A percentile compares a stretch with the other conserved stretches of the same genome.
Conservation (phyloP, 2,888 invertebrate genomes). For the Glaucopsyche alexis region DNA sequence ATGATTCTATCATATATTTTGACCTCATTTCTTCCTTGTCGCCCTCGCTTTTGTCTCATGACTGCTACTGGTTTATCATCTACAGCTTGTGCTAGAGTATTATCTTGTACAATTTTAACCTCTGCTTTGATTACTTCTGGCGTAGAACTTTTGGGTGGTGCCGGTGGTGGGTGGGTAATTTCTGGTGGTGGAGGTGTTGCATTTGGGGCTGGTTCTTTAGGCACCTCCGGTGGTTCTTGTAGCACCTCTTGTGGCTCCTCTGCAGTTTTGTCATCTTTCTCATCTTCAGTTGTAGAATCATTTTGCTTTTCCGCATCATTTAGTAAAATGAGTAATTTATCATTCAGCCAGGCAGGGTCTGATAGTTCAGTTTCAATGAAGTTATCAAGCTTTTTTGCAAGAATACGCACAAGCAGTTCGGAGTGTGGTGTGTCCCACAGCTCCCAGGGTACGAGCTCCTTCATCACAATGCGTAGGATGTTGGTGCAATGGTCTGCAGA, state of each 20-base stretch:
- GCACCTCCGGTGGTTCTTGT: constrained; percentile 17
- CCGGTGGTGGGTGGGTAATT: neutral
- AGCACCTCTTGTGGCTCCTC: constrained; percentile 17
- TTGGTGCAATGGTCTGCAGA: constrained; percentile 81
- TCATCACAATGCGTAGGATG: constrained; percentile 79
- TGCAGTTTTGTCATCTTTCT: constrained; percentile 37
- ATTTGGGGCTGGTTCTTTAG: neutral
- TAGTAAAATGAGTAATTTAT: constrained; percentile 57
- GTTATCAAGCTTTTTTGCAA: constrained; percentile 79
- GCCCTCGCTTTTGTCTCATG: constrained; percentile 61
- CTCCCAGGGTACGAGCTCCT: constrained; percentile 84
- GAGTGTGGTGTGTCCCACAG: constrained; percentile 84
- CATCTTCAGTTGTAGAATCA: constrained; percentile 34
- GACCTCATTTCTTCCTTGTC: constrained; percentile 70
- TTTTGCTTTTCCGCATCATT: constrained; percentile 44
- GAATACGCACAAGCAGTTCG: constrained; percentile 80
- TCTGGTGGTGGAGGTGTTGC: neutral
- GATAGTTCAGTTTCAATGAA: constrained; percentile 71
- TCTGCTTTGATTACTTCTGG: constrained; percentile 40
- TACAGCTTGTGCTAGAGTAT: constrained; percentile 50
- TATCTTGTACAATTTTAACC: constrained; percentile 47
- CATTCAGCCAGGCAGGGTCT: constrained; percentile 75
- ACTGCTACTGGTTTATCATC: constrained; percentile 70
- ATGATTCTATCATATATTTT: constrained; percentile 75
- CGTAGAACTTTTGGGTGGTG: constrained; percentile 15